Base-by-base conservation (phyloP, 1,140 invertebrate species). In the Cyclargus thomasi region DNA sequence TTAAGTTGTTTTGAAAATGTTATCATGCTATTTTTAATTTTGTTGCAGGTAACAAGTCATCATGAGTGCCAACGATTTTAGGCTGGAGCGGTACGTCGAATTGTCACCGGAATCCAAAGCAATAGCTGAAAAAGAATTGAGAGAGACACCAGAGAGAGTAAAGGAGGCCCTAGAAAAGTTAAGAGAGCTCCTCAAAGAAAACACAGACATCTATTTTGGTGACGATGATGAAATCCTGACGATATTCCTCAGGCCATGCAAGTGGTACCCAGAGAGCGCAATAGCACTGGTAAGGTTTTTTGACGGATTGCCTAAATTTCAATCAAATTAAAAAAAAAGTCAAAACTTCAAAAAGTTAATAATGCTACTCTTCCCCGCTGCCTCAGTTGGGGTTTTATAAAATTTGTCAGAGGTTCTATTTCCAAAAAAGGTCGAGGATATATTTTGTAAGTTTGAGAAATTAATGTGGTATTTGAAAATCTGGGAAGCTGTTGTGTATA, bases 191-290 rank as follows among this genome's bases (percentile, higher is more conserved):
- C 82, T 95, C 0, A 91, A 93, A 74, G 93, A 94, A 84, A 92
- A 94, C 71, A 90, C 92, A 67, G 93, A 93, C 14, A 73, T 96
- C 36, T 86, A 92, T 69, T 96, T 91, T 68, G 91, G 91, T 63
- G 94, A 95, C 29, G 94, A 95, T 68, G 95, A 96, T 73, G 94
- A 95, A 2, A 93, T 95, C 23, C 90, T 97, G 0, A 91, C 93
- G 20, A 94, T 95, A 23, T 96, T 96, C 76, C 85, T 97, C 16
- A 92, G 95, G 47, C 95, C 95, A 35, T 95, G 94, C 80, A 96
- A 97, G 83, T 97, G 93, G 83, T 96, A 96, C 78, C 93, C 95
- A 0, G 91, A 96, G 70, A 95, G 95, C 85, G 95, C 95, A 0
- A 86, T 93, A 47, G 92, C 93, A 73, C 85, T 96, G 87, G 94